Base-by-base conservation (phyloP, 2,113 vertebrate genomes). In the Vulpes lagopus region DNA sequence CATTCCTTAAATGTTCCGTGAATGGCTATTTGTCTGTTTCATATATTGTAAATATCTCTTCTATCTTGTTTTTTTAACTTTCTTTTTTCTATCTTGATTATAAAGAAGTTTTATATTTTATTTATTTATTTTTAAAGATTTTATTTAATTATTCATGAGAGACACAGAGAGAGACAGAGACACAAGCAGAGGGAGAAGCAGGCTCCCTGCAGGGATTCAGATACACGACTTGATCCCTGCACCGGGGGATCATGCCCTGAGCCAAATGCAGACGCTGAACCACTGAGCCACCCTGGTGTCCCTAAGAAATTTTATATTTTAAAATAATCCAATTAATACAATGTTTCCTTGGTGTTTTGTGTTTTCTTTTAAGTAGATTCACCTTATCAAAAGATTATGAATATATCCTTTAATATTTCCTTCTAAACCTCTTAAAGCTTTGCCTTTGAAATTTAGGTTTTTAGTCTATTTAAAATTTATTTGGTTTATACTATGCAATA, bases 371-470 rank as follows among this genome's bases (percentile, higher is more conserved):
- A 82, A 71, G 69, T 49, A 83, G 27, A 67, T 81, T 4, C 6
- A 62, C 6, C 67, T 12, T 51, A 25, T 12, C 1, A 11, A 80
- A 55, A 88, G 64, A 38, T 51, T 38, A 25, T 27, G 53, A 69
- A 59, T 27, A 89, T 38, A 80, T 32, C 55, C 19, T 81, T 62
- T 59, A 78, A 5, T 91, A 59, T 74, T 80, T 78, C 81, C 55
- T 35, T 43, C 80, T 55, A 76, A 81, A 78, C 11, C 1, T 90
- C 62, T 51, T 82, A 49, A 86, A 82, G 38, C 12, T 82, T 69
- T 95, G 60, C 19, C 35, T 96, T 88, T 53, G 4, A 83, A 96
- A 87, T 87, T 53, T 81, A 74, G 32, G 15, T 14, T 71, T 89
- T 93, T 57, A 76, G 51, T 43, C 1, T 43, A 38, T 30, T 90